A percentile compares a stretch with the other conserved stretches of the same genome.
phyloP scores from a whole-genome alignment of 2,888 invertebrate species.

The Maniola hyperantus region DNA sequence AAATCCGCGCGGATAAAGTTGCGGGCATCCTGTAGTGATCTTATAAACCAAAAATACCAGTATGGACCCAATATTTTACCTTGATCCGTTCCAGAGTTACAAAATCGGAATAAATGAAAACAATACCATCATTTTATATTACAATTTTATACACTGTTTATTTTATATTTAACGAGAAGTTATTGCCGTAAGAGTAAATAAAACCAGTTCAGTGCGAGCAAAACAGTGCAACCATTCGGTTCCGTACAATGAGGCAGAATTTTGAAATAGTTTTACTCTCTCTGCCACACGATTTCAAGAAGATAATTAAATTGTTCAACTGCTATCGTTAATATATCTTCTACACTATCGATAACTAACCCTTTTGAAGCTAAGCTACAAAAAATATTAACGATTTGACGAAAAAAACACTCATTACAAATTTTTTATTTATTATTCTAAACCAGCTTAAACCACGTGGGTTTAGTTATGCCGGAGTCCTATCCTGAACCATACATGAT shows the following conservation, averaged over 20 bases:
- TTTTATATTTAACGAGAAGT: slow-evolving; percentile 14
- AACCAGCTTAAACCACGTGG: too few relatives aligned
- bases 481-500: too few relatives aligned
- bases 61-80: slow-evolving; percentile 1
- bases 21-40: too few relatives aligned
- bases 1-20: too few relatives aligned
- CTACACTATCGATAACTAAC: too few relatives aligned
- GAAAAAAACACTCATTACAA: too few relatives aligned
- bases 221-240: neutral
- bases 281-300: neutral
- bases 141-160: slow-evolving; percentile 6
- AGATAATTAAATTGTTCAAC: neutral
- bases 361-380: too few relatives aligned
- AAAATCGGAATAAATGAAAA: slow-evolving; percentile 10
- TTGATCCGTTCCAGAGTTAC: neutral
- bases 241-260: neutral
- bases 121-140: slow-evolving; percentile 15
- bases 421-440: too few relatives aligned
- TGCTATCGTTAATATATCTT: neutral
- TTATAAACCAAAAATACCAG: neutral
- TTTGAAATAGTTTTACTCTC: neutral
- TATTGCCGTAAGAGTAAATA: slow-evolving; percentile 11
- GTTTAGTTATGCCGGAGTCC: too few relatives aligned
- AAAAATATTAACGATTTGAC: too few relatives aligned
- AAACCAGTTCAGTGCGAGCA: slow-evolving; percentile 4